These are phyloP conservation scores for Tiliacea citrago DNA, from an alignment of 2,888 invertebrate genomes.

Conservation along the genomic window DNA sequence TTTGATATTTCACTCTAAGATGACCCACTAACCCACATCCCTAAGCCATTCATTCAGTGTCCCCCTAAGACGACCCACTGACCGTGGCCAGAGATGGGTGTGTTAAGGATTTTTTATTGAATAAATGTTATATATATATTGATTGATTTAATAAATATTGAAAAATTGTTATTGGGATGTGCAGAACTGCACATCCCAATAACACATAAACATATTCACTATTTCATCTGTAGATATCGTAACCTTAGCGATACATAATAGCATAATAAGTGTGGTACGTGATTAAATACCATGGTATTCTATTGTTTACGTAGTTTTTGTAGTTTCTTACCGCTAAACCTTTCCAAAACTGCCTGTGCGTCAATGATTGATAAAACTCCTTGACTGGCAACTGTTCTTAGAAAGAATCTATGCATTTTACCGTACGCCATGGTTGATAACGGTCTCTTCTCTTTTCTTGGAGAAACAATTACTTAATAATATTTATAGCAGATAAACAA, in stretches of 20 bases:
- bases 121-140: no score
- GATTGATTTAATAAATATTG: no score
- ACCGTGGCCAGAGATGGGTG: no score
- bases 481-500: not conserved
- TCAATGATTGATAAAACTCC: conserved; percentile 81
- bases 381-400: conserved; percentile 81
- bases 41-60: not conserved
- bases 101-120: not conserved
- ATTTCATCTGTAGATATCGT: not conserved
- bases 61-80: no score
- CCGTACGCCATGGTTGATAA: conserved; percentile 77
- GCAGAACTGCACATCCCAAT: no score
- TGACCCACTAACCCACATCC: not conserved
- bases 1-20: not conserved
- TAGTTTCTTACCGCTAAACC: conserved; percentile 71
- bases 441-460: not conserved
- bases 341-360: conserved; percentile 70
- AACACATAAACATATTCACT: no score
- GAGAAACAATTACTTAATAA: not conserved
- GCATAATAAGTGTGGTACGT: not conserved
- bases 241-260: not conserved
- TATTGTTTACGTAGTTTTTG: not conserved
- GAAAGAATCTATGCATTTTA: conserved; percentile 78
- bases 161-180: no score
- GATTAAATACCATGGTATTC: not conserved